Conservation (phyloP, 2,797 vertebrate species). For the Chlorospingus semifuscus region DNA sequence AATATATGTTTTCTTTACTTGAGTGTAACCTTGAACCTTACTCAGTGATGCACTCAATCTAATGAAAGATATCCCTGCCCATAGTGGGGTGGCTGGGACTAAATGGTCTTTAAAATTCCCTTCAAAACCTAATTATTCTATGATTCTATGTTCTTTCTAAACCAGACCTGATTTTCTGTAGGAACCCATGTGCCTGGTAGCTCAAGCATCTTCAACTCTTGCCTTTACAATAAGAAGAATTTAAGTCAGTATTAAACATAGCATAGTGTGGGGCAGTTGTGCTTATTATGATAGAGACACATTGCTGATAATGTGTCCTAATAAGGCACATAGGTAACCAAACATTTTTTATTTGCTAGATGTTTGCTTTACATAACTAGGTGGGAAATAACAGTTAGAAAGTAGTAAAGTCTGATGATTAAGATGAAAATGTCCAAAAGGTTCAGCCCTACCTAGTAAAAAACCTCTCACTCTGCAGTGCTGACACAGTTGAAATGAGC, state of each 20-base stretch:
- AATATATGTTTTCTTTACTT: not conserved
- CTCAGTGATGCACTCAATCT: not conserved
- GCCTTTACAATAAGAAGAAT: not conserved
- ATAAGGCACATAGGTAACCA: not conserved
- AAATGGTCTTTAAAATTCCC: too few species aligned
- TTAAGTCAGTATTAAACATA: not conserved
- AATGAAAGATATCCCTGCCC: not conserved
- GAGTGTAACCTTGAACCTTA: not conserved
- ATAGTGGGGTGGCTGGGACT: accelerated
- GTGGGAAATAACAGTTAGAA: not conserved
- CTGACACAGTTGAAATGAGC: not conserved
- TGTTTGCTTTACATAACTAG: not conserved
- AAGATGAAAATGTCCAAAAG: not conserved
- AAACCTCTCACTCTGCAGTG: not conserved
- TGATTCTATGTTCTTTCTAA: not conserved
- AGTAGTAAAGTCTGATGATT: not conserved
- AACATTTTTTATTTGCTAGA: not conserved
- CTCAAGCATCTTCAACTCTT: not conserved
- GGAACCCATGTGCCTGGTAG: not conserved
- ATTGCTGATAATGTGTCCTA: not conserved
- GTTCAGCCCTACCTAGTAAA: not conserved
- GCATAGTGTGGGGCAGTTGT: not conserved
- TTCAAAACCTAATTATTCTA: not conserved
- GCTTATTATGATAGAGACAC: not conserved
- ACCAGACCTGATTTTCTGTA: not conserved